Conservation (phyloP, 2,888 invertebrate genomes). For the Drepana falcataria region DNA sequence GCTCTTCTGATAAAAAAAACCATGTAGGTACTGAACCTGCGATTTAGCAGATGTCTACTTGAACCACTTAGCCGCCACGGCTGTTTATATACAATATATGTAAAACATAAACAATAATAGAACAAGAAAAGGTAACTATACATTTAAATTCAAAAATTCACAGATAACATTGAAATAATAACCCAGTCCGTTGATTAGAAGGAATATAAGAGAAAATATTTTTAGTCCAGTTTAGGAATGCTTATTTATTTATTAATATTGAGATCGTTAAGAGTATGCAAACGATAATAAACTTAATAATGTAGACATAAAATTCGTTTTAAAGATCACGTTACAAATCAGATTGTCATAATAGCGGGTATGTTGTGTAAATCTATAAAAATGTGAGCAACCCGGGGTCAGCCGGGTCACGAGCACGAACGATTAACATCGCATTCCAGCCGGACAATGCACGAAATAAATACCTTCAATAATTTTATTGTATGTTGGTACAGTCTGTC, state of each 20-base stretch:
- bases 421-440: slow-evolving; percentile 34
- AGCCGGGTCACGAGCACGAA: slow-evolving; percentile 28
- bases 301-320: not conserved
- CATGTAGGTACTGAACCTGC: too few relatives aligned
- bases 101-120: too few relatives aligned
- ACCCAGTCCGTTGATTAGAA: not conserved
- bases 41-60: too few relatives aligned
- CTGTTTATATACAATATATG: too few relatives aligned
- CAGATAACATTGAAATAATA: too few relatives aligned
- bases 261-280: too few relatives aligned
- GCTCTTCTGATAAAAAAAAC: too few relatives aligned
- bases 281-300: too few relatives aligned
- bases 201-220: slow-evolving; percentile 21
- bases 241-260: too few relatives aligned
- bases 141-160: too few relatives aligned
- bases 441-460: slow-evolving; percentile 15
- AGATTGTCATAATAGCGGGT: slow-evolving; percentile 29
- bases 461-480: slow-evolving; percentile 20
- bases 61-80: too few relatives aligned
- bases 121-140: too few relatives aligned
- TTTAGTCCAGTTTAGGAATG: not conserved
- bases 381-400: slow-evolving; percentile 38
- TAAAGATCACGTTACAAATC: slow-evolving; percentile 20
- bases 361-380: slow-evolving; percentile 37
- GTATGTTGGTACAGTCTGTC: slow-evolving; percentile 6